These are phyloP conservation scores for Dendrocopos noguchii DNA, from an alignment of 2,113 vertebrate genomes.

Conservation along the genomic window DNA sequence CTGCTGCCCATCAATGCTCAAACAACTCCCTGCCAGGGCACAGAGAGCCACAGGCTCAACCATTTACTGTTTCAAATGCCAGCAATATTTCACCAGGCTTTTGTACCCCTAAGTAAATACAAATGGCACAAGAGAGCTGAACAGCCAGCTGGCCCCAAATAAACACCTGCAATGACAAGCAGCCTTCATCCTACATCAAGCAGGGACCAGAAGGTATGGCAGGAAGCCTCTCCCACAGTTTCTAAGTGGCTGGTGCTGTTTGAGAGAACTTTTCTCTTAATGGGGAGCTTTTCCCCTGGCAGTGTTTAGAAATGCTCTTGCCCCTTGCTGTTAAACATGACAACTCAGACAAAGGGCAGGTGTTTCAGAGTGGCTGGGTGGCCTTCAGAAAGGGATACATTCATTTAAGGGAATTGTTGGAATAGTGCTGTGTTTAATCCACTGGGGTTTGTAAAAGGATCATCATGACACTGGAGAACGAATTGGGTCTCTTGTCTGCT, in stretches of 20 bases:
- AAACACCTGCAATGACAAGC: neutral
- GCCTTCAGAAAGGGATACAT: neutral
- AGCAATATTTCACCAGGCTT: neutral
- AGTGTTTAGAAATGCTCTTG: neutral
- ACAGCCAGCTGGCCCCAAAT: neutral
- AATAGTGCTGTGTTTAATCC: neutral
- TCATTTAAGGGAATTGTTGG: neutral
- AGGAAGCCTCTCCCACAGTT: neutral
- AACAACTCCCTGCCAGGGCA: neutral
- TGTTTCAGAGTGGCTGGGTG: neutral
- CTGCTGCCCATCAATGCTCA: neutral
- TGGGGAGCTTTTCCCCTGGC: no score
- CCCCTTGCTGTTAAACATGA: neutral
- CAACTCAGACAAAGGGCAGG: neutral
- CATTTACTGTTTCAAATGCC: neutral
- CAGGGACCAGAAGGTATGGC: accelerated
- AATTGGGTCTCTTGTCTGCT: neutral
- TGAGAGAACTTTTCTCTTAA: neutral
- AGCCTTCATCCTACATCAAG: neutral
- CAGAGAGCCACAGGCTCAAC: neutral
- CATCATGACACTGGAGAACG: neutral
- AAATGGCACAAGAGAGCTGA: neutral
- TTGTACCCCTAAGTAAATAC: neutral
- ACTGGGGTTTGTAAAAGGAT: neutral
- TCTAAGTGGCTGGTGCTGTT: neutral